These are phyloP conservation scores for Aphelinus certus DNA, from an alignment of 1,140 invertebrate species.

Conservation along the genomic window DNA sequence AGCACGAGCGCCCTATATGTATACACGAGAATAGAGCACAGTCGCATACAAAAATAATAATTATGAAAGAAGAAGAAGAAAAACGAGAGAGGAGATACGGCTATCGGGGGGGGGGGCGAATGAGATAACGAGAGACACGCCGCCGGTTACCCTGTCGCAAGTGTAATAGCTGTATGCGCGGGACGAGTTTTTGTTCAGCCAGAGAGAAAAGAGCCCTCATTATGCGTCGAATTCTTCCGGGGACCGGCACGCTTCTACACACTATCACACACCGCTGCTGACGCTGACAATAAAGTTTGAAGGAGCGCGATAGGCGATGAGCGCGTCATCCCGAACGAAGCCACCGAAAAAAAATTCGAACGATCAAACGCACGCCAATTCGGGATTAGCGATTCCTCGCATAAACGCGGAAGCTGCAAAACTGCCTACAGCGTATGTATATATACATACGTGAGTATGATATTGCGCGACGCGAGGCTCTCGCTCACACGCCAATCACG, in stretches of 20 bases:
- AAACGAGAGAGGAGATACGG: not conserved
- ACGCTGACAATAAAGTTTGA: not conserved
- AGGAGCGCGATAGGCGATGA: too few species aligned
- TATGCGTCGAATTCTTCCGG: constrained; percentile 10
- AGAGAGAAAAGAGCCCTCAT: constrained; percentile 1
- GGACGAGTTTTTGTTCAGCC: constrained; percentile 11
- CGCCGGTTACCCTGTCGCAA: constrained; percentile 3
- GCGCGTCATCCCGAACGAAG: not conserved
- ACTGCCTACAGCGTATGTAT: not conserved
- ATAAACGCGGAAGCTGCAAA: not conserved
- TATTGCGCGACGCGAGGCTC: too few species aligned
- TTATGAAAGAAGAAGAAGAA: not conserved
- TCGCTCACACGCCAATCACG: not conserved
- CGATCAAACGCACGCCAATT: not conserved
- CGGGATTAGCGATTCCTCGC: not conserved
- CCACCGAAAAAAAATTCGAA: not conserved
- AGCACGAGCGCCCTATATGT: not conserved
- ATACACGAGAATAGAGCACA: not conserved
- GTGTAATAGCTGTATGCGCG: constrained; percentile 1
- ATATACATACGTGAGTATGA: too few species aligned
- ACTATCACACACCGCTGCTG: not conserved
- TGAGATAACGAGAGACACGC: constrained; percentile 26
- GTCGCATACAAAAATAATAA: constrained; percentile 15
- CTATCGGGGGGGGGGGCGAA: not conserved
- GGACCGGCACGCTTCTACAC: not conserved